Conservation (phyloP, 2,113 vertebrate genomes). For the Phocoena sinus region DNA sequence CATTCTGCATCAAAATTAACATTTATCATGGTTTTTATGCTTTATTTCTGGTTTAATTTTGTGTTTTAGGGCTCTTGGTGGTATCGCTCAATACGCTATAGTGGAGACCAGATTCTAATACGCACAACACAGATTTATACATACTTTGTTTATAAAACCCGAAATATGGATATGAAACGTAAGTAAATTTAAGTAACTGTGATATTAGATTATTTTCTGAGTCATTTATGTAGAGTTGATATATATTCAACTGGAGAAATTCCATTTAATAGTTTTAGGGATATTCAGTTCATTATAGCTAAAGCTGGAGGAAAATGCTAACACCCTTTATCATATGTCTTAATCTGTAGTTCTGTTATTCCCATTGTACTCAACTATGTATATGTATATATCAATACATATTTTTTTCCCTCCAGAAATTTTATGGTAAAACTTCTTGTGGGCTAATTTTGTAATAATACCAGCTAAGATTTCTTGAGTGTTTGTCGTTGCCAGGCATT, state of each 20-base stretch:
- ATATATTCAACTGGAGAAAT: not conserved
- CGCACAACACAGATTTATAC: constrained; percentile 98
- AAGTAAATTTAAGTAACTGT: constrained; percentile 77
- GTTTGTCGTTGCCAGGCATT: not conserved
- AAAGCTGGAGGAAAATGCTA: not conserved
- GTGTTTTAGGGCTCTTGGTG: constrained; percentile 95
- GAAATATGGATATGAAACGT: constrained; percentile 99
- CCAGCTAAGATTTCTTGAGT: not conserved
- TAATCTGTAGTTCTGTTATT: not conserved
- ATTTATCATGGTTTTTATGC: constrained; percentile 12
- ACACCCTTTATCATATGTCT: not conserved
- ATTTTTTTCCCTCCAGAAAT: not conserved
- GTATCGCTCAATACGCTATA: constrained; percentile 98
- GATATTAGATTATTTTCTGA: constrained; percentile 14
- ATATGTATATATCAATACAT: not conserved
- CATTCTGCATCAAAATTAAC: not conserved
- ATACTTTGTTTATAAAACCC: constrained; percentile 98
- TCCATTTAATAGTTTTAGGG: not conserved
- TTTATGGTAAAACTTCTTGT: not conserved
- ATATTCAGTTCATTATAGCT: not conserved
- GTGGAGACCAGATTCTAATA: constrained; percentile 98
- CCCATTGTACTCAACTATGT: not conserved
- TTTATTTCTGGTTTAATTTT: constrained; percentile 42
- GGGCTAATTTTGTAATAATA: not conserved
- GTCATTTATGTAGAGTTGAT: not conserved